These are phyloP conservation scores for Holacanthus passer DNA, from an alignment of 2,113 vertebrate genomes.

Conservation along the genomic window DNA sequence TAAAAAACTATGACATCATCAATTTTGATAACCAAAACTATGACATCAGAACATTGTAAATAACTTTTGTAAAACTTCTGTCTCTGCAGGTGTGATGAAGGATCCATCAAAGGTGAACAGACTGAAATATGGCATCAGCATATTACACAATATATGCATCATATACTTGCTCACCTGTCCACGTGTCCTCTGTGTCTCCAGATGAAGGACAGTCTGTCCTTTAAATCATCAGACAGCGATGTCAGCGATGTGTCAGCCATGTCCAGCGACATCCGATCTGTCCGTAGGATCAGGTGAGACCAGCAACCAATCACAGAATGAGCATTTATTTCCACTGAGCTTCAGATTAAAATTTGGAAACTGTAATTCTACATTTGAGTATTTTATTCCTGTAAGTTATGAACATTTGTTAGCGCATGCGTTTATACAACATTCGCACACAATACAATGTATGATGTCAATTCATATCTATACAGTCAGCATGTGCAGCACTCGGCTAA, in stretches of 20 bases:
- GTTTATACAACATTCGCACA: too few species aligned
- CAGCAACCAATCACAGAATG: neutral
- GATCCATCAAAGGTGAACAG: slow-evolving; percentile 91
- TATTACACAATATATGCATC: neutral
- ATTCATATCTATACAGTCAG: neutral
- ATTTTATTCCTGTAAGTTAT: too few species aligned
- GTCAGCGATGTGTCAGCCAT: slow-evolving; percentile 92
- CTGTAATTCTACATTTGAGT: too few species aligned
- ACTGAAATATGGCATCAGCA: slow-evolving; percentile 22
- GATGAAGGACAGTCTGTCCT: slow-evolving; percentile 83
- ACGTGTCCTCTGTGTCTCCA: slow-evolving; percentile 30
- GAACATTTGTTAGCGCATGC: too few species aligned
- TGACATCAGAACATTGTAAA: neutral
- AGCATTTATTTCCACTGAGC: too few species aligned
- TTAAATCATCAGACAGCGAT: slow-evolving; percentile 94
- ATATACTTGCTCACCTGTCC: neutral
- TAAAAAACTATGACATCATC: neutral
- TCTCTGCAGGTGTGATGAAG: slow-evolving; percentile 90
- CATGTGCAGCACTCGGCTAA: neutral
- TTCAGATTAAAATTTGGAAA: neutral
- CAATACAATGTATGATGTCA: too few species aligned
- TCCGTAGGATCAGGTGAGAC: slow-evolving; percentile 90
- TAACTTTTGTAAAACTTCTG: slow-evolving; percentile 23
- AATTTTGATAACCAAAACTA: neutral
- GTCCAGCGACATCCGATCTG: slow-evolving; percentile 86